These are phyloP conservation scores for Beaufortia kweichowensis DNA, from an alignment of 2,113 vertebrate species.

Conservation along the genomic window DNA sequence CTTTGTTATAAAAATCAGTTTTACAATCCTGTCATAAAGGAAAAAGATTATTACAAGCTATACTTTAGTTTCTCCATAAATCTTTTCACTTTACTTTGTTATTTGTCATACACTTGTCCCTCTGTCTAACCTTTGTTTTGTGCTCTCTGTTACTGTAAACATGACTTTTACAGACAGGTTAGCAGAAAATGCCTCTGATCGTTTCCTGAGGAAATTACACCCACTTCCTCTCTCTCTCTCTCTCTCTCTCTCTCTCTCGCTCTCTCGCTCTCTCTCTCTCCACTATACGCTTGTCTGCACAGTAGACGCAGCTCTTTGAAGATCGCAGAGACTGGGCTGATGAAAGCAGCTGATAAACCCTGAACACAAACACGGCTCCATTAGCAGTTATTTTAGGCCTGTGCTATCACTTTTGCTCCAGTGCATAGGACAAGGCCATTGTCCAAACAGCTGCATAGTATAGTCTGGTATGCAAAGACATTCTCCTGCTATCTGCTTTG, in stretches of 20 bases:
- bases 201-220: conserved; percentile 80
- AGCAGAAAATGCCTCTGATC: conserved; percentile 75
- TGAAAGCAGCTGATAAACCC: conserved; percentile 68
- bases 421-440: conserved; percentile 64
- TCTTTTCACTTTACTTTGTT: neutral
- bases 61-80: neutral
- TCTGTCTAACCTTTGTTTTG: conserved; percentile 24
- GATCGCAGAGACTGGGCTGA: conserved; percentile 63
- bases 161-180: conserved; percentile 62
- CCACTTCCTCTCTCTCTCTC: conserved; percentile 71
- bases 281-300: neutral
- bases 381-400: conserved; percentile 67
- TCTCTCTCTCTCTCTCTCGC: conserved; percentile 46
- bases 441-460: conserved; percentile 46
- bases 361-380: conserved; percentile 59
- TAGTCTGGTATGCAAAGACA: conserved; percentile 44
- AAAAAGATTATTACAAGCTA: neutral
- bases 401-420: conserved; percentile 55
- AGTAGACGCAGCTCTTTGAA: conserved; percentile 48
- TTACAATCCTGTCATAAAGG: no score
- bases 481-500: conserved; percentile 19
- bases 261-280: neutral
- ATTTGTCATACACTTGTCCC: neutral
- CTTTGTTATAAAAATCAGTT: no score
- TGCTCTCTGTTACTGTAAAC: conserved; percentile 47